Base-by-base conservation (phyloP, 2,113 vertebrate genomes). In the Copsychus sechellarum region DNA sequence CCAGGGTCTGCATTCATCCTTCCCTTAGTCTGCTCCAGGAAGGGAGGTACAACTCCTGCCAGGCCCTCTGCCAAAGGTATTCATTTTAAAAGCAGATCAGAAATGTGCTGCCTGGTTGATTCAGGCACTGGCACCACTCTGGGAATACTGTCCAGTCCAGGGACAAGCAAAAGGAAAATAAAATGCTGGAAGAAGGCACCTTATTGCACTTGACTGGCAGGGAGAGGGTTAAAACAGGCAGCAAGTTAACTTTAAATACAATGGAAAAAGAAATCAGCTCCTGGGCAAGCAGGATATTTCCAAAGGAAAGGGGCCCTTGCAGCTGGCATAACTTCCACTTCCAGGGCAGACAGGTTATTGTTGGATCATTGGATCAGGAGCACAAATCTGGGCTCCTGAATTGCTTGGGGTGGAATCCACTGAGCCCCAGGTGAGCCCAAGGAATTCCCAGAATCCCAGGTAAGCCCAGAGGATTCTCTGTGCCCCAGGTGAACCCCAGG, bases 11-110 rank as follows among this genome's bases (percentile, higher is more conserved):
- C 25, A 12, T 31, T 33, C 64, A 48, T 4, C 81, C 23, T 23
- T 23, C n/a, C 4, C 1, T n/a, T 1, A 31, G 1, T 4, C 51
- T 54, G 57, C 54, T 47, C 12, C 51, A 70, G n/a, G 10, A 28
- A 57, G 25, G 25, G 23, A 58, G 38, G 16, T 34, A 29, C 11
- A 48, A 17, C 3, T 8, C 16, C 67, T 14, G 14, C 47, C 22
- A 65, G n/a, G 24, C 45, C 48, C 53, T 22, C 38, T 26, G 43
- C 42, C 5, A 10, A 5, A 80, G 43, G 11, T 2, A 9, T 21
- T 24, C 1, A 14, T 62, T 64, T 31, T 14, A 36, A 72, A 67
- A 83, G 45, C 57, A 65, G 25, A 28, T 64, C 31, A 57, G 53
- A 38, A 69, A n/a, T 0, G 5, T 16, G n/a, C 57, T 76, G 53